A percentile compares a stretch with the other conserved stretches of the same genome.
Evolutionary conservation across 2,888 invertebrate genomes (phyloP).

Genomic region (Meteorus colon): DNA sequence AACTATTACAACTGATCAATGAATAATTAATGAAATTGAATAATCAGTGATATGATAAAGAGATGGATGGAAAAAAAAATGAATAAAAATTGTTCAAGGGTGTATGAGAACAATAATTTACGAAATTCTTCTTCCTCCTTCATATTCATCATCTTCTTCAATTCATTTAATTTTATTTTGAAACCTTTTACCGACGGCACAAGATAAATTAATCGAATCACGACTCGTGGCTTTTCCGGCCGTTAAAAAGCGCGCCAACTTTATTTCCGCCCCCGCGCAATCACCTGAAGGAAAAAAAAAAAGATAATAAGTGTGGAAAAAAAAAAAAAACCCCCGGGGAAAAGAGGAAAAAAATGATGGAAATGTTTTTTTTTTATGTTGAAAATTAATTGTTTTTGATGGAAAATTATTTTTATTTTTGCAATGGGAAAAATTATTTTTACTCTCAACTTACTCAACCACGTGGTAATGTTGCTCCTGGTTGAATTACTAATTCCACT

Average conservation of each 20-base stretch:
- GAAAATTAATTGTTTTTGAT: too few relatives aligned
- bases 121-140: not conserved
- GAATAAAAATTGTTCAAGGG: not conserved
- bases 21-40: too few relatives aligned
- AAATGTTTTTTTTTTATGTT: not conserved
- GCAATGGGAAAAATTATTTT: too few relatives aligned
- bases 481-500: conserved; percentile 24
- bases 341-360: not conserved
- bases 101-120: not conserved
- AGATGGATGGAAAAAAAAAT: not conserved
- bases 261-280: conserved; percentile 54
- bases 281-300: conserved; percentile 49
- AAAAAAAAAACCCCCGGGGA: conserved; percentile 29
- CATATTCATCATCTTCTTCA: not conserved
- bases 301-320: conserved; percentile 41
- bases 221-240: conserved; percentile 60
- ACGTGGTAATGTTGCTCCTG: conserved; percentile 58
- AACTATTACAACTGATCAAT: too few relatives aligned
- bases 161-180: not conserved
- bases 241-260: conserved; percentile 59
- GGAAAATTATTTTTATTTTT: conserved; percentile 36
- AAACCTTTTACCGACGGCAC: conserved; percentile 47
- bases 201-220: conserved; percentile 60
- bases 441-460: conserved; percentile 67
- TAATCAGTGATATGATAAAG: not conserved